phyloP scores from a whole-genome alignment of 2,113 vertebrate genomes.

The Regulus satrapa region DNA sequence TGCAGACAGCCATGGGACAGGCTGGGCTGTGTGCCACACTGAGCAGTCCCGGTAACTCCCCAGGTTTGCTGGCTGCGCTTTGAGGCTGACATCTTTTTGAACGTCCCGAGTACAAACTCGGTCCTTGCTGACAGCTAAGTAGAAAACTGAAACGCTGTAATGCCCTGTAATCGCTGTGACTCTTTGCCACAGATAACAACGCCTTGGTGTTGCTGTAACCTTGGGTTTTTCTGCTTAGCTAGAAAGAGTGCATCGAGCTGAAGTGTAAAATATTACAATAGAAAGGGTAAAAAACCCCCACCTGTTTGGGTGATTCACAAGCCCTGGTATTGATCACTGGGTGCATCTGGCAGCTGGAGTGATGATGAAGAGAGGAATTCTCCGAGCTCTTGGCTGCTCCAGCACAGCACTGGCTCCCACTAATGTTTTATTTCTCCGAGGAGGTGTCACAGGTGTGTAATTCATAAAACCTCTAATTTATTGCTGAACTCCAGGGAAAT shows the following conservation, averaged over 20 bases:
- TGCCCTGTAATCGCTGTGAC: background rate
- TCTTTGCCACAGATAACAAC: background rate
- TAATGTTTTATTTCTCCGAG: background rate
- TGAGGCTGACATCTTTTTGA: background rate
- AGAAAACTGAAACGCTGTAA: background rate
- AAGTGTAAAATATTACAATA: background rate
- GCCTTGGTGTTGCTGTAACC: background rate
- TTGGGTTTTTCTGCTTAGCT: background rate
- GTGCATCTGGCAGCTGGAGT: background rate
- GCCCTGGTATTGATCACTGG: background rate
- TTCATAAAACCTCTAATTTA: background rate
- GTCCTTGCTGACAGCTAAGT: fast-evolving
- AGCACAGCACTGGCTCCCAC: background rate
- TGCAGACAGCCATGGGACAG: fast-evolving
- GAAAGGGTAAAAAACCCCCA: background rate
- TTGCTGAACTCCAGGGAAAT: background rate
- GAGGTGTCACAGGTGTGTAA: background rate
- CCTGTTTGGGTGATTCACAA: background rate
- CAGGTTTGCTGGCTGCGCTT: background rate
- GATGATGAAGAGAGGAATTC: background rate
- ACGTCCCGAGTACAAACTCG: background rate
- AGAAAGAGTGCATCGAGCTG: background rate
- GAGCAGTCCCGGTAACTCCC: background rate
- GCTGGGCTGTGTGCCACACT: background rate
- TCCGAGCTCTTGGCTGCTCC: background rate